Evolutionary conservation across 2,888 invertebrate genomes (phyloP).

Genomic region (Elegia similella): DNA sequence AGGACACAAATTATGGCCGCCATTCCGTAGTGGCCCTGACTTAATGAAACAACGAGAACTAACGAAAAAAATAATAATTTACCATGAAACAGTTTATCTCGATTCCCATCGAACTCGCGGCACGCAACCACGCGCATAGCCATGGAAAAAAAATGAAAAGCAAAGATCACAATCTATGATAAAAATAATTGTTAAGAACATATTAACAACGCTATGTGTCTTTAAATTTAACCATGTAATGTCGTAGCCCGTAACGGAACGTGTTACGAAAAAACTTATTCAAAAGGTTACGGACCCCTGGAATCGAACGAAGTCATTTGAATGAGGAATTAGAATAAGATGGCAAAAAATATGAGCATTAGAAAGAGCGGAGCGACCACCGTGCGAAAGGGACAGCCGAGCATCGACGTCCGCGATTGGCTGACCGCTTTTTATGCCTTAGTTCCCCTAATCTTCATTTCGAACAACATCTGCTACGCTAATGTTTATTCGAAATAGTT

Average conservation of each 20-base stretch:
- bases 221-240: background rate
- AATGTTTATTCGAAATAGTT: conserved; percentile 74
- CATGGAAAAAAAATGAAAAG: conserved; percentile 55
- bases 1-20: conserved; percentile 7
- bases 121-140: conserved; percentile 55
- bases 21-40: conserved; percentile 30
- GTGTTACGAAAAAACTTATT: conserved; percentile 20
- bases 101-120: conserved; percentile 41
- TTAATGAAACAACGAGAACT: conserved; percentile 44
- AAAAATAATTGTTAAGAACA: conserved; percentile 29
- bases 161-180: conserved; percentile 59
- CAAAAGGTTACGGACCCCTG: conserved; percentile 68
- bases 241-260: background rate
- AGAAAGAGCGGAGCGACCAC: conserved; percentile 62
- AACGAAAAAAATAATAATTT: conserved; percentile 43
- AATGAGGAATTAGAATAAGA: conserved; percentile 79
- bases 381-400: conserved; percentile 55
- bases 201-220: conserved; percentile 6
- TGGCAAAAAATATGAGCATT: conserved; percentile 79
- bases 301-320: conserved; percentile 70
- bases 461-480: conserved; percentile 75
- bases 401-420: conserved; percentile 59
- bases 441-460: conserved; percentile 81
- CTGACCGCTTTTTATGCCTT: conserved; percentile 79
- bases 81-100: conserved; percentile 52